Percentiles rank a stretch among this genome's conserved stretches.
Evolutionary conservation across 2,797 vertebrate genomes (phyloP).

Genomic region (Toxotes lorentzi): DNA sequence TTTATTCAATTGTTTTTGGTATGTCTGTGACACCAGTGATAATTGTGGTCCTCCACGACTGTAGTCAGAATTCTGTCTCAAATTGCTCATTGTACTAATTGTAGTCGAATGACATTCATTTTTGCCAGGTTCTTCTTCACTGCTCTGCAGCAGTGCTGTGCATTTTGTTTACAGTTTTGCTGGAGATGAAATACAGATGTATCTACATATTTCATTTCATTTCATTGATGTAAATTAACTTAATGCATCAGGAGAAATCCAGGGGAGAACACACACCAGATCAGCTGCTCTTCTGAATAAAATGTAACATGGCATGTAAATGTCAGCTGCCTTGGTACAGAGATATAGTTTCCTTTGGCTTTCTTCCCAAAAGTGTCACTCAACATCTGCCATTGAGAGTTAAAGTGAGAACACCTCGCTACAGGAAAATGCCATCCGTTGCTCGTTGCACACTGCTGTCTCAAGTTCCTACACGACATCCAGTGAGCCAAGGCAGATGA

Average conservation of each 20-base stretch:
- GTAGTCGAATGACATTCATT: slow-evolving; percentile 25
- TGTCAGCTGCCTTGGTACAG: slow-evolving; percentile 31
- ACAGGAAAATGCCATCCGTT: slow-evolving; percentile 31
- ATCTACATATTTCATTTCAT: neutral
- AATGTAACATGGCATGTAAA: slow-evolving; percentile 39
- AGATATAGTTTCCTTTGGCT: slow-evolving; percentile 49
- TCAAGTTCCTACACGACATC: slow-evolving; percentile 32
- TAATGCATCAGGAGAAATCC: slow-evolving; percentile 26
- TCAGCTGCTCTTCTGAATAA: slow-evolving; percentile 48
- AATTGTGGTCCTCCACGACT: slow-evolving; percentile 40
- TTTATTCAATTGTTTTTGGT: slow-evolving; percentile 51
- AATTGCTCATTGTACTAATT: slow-evolving; percentile 39
- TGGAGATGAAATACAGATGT: neutral
- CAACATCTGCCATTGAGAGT: slow-evolving; percentile 64
- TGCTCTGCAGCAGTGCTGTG: neutral
- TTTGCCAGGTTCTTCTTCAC: neutral
- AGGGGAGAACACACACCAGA: neutral
- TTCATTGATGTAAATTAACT: slow-evolving; percentile 13
- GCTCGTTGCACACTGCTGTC: slow-evolving; percentile 29
- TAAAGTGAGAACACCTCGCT: slow-evolving; percentile 54
- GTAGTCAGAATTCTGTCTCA: slow-evolving; percentile 20
- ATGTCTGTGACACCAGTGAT: slow-evolving; percentile 26
- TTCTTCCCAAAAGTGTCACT: slow-evolving; percentile 64
- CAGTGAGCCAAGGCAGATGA: slow-evolving; percentile 33
- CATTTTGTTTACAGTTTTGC: slow-evolving; percentile 2